These are phyloP conservation scores for Nymphalis urticae DNA, from an alignment of 2,888 invertebrate species.

Conservation along the genomic window DNA sequence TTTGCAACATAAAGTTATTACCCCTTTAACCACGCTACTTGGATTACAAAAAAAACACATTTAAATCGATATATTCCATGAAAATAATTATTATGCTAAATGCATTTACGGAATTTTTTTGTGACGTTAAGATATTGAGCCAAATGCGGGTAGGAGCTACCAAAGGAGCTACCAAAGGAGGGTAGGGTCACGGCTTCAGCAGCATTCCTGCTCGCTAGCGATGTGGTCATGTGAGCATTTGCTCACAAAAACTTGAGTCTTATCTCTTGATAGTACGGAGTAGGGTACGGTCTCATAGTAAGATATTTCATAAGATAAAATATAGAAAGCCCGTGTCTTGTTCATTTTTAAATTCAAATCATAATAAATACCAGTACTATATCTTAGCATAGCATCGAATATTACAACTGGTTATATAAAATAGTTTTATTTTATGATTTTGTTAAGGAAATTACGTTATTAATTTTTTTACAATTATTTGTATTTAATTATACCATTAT, in stretches of 20 bases:
- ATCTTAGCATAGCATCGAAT: too few species aligned
- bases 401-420: too few species aligned
- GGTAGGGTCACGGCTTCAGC: conserved; percentile 25
- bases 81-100: conserved; percentile 33
- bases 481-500: too few species aligned
- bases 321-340: neutral
- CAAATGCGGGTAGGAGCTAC: conserved; percentile 41
- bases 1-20: conserved; percentile 2
- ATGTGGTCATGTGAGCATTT: conserved; percentile 32
- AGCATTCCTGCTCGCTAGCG: conserved; percentile 36
- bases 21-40: neutral
- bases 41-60: conserved; percentile 5
- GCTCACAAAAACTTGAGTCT: conserved; percentile 34
- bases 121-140: conserved; percentile 21
- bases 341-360: too few species aligned
- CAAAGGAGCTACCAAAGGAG: too few species aligned
- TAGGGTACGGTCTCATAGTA: conserved; percentile 9
- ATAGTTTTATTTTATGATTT: too few species aligned
- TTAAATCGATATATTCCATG: conserved; percentile 29
- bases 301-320: neutral
- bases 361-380: too few species aligned
- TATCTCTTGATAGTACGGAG: neutral
- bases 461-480: too few species aligned
- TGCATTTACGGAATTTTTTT: conserved; percentile 23
- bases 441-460: too few species aligned